A percentile compares a stretch with the other conserved stretches of the same genome.
Evolutionary conservation across 2,113 vertebrate species (phyloP).

Genomic region (Eretmochelys imbricata): DNA sequence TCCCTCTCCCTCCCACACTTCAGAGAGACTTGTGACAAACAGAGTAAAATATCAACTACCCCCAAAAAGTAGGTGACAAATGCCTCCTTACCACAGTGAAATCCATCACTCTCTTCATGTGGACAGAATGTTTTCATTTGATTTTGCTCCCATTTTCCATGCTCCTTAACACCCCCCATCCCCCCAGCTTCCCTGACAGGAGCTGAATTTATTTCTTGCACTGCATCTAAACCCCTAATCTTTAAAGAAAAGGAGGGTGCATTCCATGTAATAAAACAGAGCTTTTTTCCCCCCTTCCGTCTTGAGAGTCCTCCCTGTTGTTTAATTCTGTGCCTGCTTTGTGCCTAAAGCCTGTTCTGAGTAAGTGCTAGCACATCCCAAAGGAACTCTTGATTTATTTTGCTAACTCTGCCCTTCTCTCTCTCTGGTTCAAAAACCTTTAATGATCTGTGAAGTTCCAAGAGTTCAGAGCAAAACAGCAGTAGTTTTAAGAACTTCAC

Average conservation of each 20-base stretch:
- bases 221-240: slow-evolving; percentile 11
- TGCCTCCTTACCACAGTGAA: neutral
- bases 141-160: neutral
- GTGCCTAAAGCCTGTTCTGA: slow-evolving; percentile 67
- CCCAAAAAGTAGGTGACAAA: neutral
- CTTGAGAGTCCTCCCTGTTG: slow-evolving; percentile 71
- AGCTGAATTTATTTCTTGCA: slow-evolving; percentile 62
- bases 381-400: slow-evolving; percentile 83
- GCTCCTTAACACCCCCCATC: neutral
- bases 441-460: slow-evolving; percentile 73
- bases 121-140: neutral
- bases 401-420: slow-evolving; percentile 74
- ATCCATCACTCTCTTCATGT: neutral
- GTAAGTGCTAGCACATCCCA: slow-evolving; percentile 75
- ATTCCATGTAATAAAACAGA: slow-evolving; percentile 71
- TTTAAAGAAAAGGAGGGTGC: slow-evolving; percentile 73
- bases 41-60: neutral
- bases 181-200: slow-evolving; percentile 42
- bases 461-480: slow-evolving; percentile 59
- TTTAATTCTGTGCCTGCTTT: slow-evolving; percentile 73
- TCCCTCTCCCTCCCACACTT: neutral
- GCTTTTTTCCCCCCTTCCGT: slow-evolving; percentile 60
- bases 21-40: neutral
- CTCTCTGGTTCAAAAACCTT: slow-evolving; percentile 72
- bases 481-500: slow-evolving; percentile 62